These are phyloP conservation scores for Phalacrocorax brasilianus DNA, from an alignment of 2,113 vertebrate genomes.

Conservation along the genomic window DNA sequence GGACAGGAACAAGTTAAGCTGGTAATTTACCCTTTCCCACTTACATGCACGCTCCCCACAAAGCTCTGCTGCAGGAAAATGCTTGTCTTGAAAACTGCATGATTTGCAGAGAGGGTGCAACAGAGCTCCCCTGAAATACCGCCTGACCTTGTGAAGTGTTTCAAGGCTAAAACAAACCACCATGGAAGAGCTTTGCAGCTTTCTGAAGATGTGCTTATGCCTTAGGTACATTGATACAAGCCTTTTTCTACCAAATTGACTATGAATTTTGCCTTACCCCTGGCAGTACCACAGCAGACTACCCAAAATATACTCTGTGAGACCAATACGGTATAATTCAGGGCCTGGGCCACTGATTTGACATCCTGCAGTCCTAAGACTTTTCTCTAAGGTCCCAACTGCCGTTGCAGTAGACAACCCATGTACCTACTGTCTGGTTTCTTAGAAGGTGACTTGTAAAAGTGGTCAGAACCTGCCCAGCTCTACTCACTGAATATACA, in stretches of 20 bases:
- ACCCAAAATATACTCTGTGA: background rate
- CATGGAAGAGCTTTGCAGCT: background rate
- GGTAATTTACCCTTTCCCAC: background rate
- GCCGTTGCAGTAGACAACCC: background rate
- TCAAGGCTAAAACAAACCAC: background rate
- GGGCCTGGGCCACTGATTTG: background rate
- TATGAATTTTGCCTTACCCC: background rate
- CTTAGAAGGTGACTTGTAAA: background rate
- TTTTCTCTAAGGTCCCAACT: background rate
- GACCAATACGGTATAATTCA: background rate
- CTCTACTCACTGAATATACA: background rate
- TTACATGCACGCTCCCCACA: background rate
- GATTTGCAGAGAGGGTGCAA: background rate
- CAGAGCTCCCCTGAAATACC: background rate
- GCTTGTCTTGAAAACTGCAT: background rate
- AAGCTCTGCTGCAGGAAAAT: background rate
- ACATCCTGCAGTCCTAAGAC: background rate
- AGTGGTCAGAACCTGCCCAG: background rate
- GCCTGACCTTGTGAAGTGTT: background rate
- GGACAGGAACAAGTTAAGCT: background rate
- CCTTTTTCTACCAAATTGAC: background rate
- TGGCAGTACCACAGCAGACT: background rate
- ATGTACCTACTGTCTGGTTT: background rate
- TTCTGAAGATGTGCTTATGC: background rate
- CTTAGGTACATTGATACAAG: background rate